Evolutionary conservation across 2,113 vertebrate species (phyloP), one percentile per base, ranked within the genome.

Genomic region (Podarcis muralis): DNA sequence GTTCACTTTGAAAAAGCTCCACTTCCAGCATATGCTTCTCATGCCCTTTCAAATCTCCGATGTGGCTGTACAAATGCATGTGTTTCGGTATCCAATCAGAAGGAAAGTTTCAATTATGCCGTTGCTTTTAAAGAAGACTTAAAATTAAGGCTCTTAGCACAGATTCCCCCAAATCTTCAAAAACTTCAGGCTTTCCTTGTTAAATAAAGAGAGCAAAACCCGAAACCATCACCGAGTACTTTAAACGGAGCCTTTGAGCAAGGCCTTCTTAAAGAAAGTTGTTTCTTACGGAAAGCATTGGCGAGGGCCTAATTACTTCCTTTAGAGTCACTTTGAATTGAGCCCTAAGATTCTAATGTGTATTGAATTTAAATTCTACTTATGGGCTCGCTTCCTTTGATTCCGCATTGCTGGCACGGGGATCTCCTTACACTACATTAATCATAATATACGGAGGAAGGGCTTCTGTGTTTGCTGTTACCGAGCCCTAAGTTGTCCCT

Each of bases 301-400:
- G 66, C 68, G 87, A 93, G 53, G 76, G 2, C 88, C 85, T 94
- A 88, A 94, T 87, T 91, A 84, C 87, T 94, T 94, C 75, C 82
- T 93, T 91, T 80, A 91, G 87, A 93, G 43, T 13, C 76, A 76
- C 89, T 94, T 89, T 90, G 90, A 93, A 91, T 83, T 94, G 94
- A 94, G 92, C 89, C 72, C 77, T 91, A 89, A 87, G 69, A 90
- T 92, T 95, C 85, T 90, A 90, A 86, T 79, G 27, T 89, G 86
- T 87, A 91, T 91, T 93, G 88, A 94, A 95, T 95, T 95, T 93
- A 93, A 95, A 93, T 92, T 81, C 87, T 92, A 81, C 88, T 89
- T 92, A 80, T 13, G 84, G 92, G 66, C 91, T 94, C 93, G 86
- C 86, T 93, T 94, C 92, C 93, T 96, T 96, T 96, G 95, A 96